A percentile compares a stretch with the other conserved stretches of the same genome.
phyloP scores from a whole-genome alignment of 2,113 vertebrate species.

The Notarius lentiginosus region DNA sequence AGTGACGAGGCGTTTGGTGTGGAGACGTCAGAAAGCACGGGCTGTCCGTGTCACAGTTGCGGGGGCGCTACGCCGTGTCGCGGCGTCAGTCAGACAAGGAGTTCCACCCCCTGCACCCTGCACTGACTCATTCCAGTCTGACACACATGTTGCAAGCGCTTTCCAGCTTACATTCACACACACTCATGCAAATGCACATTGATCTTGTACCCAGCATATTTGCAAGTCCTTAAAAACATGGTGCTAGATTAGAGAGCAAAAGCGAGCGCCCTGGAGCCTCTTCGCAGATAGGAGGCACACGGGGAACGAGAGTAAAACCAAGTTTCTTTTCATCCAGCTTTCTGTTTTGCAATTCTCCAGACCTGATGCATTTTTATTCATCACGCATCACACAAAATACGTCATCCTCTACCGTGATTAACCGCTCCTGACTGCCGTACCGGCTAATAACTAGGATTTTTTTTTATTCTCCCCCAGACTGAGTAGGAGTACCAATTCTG shows the following conservation, averaged over 20 bases:
- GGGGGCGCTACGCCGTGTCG: constrained; percentile 1
- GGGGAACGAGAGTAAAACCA: background rate
- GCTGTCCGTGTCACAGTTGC: constrained; percentile 10
- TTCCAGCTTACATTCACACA: constrained; percentile 1
- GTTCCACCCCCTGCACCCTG: constrained; percentile 22
- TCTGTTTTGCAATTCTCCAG: background rate
- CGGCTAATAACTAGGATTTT: background rate
- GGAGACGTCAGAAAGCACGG: constrained; percentile 15
- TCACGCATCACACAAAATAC: background rate
- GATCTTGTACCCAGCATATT: constrained; percentile 30
- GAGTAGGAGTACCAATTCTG: background rate
- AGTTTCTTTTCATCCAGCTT: background rate
- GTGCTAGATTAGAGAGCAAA: constrained; percentile 10
- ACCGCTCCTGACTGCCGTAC: background rate
- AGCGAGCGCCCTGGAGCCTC: background rate
- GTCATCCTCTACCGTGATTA: background rate
- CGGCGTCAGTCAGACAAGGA: constrained; percentile 21
- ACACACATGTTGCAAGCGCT: background rate
- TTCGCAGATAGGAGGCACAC: background rate
- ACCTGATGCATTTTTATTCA: background rate
- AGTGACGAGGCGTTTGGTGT: constrained; percentile 4
- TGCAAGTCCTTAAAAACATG: constrained; percentile 40
- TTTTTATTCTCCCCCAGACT: background rate
- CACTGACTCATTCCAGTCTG: constrained; percentile 23
- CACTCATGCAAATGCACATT: constrained; percentile 32